Conservation (phyloP, 2,888 invertebrate genomes). For the Polietes domitor region DNA sequence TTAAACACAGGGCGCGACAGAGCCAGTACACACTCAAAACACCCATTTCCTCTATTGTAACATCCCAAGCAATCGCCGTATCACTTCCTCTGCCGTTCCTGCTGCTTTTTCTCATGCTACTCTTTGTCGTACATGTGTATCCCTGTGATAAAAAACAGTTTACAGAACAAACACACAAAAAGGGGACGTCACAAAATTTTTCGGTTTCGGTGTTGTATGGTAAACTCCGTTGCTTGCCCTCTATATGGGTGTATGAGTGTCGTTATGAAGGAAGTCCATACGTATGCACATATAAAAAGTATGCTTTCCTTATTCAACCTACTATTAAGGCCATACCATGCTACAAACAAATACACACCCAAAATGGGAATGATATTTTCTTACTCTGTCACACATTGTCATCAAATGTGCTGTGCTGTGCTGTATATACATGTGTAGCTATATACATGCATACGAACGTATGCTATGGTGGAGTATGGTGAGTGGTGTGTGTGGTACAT, state of each 20-base stretch:
- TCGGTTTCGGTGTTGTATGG: constrained; percentile 7
- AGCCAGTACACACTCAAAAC: neutral
- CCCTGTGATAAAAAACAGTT: neutral
- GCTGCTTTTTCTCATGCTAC: neutral
- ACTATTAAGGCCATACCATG: neutral
- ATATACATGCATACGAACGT: neutral
- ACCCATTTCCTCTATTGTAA: neutral
- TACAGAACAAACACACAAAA: constrained; percentile 45
- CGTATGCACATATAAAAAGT: neutral
- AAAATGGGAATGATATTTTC: constrained; percentile 46
- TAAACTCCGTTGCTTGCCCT: neutral
- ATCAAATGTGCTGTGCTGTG: constrained; percentile 35
- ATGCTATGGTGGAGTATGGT: neutral
- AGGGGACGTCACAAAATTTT: constrained; percentile 59
- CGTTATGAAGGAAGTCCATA: neutral
- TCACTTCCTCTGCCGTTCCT: neutral
- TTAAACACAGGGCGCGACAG: too few species aligned
- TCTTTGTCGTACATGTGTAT: neutral
- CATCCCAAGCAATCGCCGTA: neutral
- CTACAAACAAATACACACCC: neutral
- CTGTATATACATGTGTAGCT: constrained; percentile 5
- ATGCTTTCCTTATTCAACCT: constrained; percentile 61
- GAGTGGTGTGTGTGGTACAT: constrained; percentile 24
- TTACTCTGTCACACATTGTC: constrained; percentile 64
- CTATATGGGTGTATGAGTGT: neutral